Conservation (phyloP, 1,140 invertebrate species). For the Nymphalis io region DNA sequence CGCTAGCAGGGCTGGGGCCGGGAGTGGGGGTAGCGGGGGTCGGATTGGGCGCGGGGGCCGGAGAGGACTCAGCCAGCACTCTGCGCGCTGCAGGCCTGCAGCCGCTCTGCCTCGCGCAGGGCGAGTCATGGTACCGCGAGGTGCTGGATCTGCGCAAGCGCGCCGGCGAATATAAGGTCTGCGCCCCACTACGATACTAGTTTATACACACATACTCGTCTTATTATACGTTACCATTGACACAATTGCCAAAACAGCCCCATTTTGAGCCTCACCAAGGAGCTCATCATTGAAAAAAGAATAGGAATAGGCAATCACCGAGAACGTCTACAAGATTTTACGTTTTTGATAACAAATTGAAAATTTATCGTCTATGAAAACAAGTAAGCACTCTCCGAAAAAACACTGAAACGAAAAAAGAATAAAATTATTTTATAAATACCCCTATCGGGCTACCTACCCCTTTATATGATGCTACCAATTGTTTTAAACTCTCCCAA, state of each 20-base stretch:
- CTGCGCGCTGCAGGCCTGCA: conserved; percentile 71
- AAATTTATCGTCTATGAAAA: neutral
- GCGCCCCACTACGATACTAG: conserved; percentile 47
- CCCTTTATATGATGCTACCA: too few species aligned
- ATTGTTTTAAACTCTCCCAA: conserved; percentile 7
- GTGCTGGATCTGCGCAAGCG: conserved; percentile 94
- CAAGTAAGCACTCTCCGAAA: neutral
- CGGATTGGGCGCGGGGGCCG: conserved; percentile 58
- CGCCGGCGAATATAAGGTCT: conserved; percentile 95
- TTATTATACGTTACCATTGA: neutral
- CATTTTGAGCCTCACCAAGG: neutral
- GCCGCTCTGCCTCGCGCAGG: conserved; percentile 70
- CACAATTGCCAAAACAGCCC: neutral
- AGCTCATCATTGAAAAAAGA: neutral
- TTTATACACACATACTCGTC: conserved; percentile 30
- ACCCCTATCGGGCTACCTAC: too few species aligned
- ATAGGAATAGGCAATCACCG: neutral
- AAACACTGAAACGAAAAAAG: neutral
- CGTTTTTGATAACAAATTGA: neutral
- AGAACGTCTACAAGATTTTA: conserved; percentile 5
- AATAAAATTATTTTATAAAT: neutral
- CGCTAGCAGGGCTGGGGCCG: conserved; percentile 77
- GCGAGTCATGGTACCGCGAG: conserved; percentile 89
- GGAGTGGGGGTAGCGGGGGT: conserved; percentile 72
- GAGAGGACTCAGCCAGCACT: conserved; percentile 61